A percentile compares a stretch with the other conserved stretches of the same genome.
phyloP scores from a whole-genome alignment of 2,888 invertebrate species.

The Drosophila cognata region DNA sequence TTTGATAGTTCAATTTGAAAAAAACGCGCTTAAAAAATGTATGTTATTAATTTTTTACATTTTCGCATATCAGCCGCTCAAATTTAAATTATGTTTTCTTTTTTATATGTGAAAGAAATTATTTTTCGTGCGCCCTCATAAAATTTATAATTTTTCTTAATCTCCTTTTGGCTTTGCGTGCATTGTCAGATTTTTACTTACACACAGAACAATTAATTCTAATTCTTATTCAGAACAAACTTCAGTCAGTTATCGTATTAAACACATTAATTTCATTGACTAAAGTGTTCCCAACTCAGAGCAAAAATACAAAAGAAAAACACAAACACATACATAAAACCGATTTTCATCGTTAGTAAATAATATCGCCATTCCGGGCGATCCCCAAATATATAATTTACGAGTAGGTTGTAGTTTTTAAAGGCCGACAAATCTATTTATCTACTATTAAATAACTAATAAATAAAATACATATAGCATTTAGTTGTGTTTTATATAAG shows the following conservation, averaged over 20 bases:
- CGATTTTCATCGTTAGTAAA: constrained; percentile 45
- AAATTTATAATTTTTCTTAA: constrained; percentile 5
- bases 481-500: constrained; percentile 72
- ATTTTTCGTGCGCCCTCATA: constrained; percentile 3
- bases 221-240: constrained; percentile 30
- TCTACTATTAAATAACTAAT: constrained; percentile 35
- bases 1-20: constrained; percentile 33
- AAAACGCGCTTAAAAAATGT: too few species aligned
- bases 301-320: constrained; percentile 19
- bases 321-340: constrained; percentile 26
- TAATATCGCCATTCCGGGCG: constrained; percentile 36
- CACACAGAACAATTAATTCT: constrained; percentile 24
- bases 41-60: not conserved
- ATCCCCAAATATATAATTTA: constrained; percentile 35
- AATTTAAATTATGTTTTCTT: constrained; percentile 23
- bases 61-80: constrained; percentile 19
- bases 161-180: constrained; percentile 44
- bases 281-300: constrained; percentile 16
- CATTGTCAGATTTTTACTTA: constrained; percentile 30
- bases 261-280: constrained; percentile 47
- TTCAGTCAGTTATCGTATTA: constrained; percentile 39
- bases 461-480: constrained; percentile 39
- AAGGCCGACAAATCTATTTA: constrained; percentile 52
- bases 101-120: not conserved
- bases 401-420: constrained; percentile 68